phyloP scores from a whole-genome alignment of 2,797 vertebrate species.

The Acestrorhynchus altus region DNA sequence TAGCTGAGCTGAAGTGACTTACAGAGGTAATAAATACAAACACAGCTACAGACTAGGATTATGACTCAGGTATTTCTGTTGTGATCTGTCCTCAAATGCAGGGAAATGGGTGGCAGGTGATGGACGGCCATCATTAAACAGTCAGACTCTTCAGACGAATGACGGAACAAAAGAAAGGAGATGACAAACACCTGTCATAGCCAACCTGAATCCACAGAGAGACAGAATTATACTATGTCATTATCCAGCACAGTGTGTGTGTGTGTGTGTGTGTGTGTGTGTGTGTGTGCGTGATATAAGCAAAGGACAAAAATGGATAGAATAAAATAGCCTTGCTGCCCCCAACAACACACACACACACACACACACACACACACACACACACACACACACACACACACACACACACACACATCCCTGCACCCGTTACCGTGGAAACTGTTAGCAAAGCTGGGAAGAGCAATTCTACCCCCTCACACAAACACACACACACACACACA shows the following conservation, averaged over 20 bases:
- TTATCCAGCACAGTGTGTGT: slow-evolving; percentile 4
- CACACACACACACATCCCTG: slow-evolving; percentile 54
- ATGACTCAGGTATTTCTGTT: slow-evolving; percentile 65
- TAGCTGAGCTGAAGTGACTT: slow-evolving; percentile 44
- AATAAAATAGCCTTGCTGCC: slow-evolving; percentile 67
- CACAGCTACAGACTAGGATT: slow-evolving; percentile 80
- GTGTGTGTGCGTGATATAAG: slow-evolving; percentile 45
- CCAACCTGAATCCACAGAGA: slow-evolving; percentile 15
- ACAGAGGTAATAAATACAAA: slow-evolving; percentile 66
- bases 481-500: slow-evolving; percentile 65
- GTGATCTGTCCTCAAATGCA: slow-evolving; percentile 58
- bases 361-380: slow-evolving; percentile 52
- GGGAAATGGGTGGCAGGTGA: slow-evolving; percentile 62
- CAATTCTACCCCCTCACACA: slow-evolving; percentile 69
- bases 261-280: slow-evolving; percentile 5
- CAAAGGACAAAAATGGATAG: slow-evolving; percentile 72
- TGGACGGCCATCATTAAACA: slow-evolving; percentile 57
- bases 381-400: slow-evolving; percentile 58
- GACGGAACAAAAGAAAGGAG: slow-evolving; percentile 43
- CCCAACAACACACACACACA: slow-evolving; percentile 62
- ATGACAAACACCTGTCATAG: slow-evolving; percentile 39
- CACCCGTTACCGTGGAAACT: slow-evolving; percentile 83
- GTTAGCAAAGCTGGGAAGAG: slow-evolving; percentile 77
- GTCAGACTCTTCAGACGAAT: slow-evolving; percentile 41
- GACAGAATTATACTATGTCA: neutral